These are phyloP conservation scores for Heterodera schachtii DNA, from an alignment of 1,140 invertebrate species.

Conservation along the genomic window DNA sequence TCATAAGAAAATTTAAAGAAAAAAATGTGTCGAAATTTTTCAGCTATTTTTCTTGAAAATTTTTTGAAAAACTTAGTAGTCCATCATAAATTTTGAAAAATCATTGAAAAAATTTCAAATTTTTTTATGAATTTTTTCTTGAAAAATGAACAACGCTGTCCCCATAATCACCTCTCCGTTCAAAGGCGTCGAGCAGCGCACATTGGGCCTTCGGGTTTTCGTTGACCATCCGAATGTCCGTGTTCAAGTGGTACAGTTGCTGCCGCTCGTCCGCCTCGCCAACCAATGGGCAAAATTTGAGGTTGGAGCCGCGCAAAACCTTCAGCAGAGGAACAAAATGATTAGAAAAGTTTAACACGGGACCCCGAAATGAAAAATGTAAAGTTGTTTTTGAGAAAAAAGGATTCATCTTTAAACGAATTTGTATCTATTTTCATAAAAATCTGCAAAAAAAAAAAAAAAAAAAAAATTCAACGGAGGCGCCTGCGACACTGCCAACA, in stretches of 20 bases:
- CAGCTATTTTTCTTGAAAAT: no score
- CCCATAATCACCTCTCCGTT: conserved; percentile 2
- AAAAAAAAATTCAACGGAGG: no score
- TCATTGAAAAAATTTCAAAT: conserved; percentile 2
- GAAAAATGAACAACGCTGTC: not conserved
- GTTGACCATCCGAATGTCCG: conserved; percentile 27
- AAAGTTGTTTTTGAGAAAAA: not conserved
- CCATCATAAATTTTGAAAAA: conserved; percentile 10
- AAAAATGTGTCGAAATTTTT: no score
- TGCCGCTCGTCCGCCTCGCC: not conserved
- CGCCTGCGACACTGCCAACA: no score
- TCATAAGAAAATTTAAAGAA: no score
- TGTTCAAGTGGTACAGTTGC: conserved; percentile 33
- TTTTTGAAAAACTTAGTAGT: no score
- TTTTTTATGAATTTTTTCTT: not conserved
- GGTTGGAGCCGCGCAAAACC: conserved; percentile 15
- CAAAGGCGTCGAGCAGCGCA: conserved; percentile 31
- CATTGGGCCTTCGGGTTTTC: not conserved
- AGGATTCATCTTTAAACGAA: no score
- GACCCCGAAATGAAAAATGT: no score
- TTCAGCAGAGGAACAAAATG: not conserved
- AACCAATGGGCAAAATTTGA: conserved; percentile 31
- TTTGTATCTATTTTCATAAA: no score
- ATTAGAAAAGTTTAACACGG: no score
- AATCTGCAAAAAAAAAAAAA: no score